These are phyloP conservation scores for Hemiscyllium ocellatum DNA, from an alignment of 2,113 vertebrate genomes.

Conservation along the genomic window DNA sequence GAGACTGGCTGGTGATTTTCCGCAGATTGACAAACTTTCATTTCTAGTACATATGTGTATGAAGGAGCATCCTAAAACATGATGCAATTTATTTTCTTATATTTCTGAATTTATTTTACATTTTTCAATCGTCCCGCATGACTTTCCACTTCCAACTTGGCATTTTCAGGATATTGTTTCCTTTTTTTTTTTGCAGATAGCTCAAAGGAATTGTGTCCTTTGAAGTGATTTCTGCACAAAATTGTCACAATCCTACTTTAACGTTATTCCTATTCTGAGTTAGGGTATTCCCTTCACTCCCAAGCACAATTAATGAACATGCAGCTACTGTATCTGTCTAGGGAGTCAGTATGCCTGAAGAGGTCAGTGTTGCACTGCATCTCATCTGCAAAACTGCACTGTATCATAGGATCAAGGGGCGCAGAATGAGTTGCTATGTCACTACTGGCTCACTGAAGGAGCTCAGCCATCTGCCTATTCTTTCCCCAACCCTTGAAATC, in stretches of 20 bases:
- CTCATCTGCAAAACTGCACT: neutral
- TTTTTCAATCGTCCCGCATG: neutral
- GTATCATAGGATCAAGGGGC: neutral
- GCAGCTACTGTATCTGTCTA: neutral
- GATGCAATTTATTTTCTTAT: neutral
- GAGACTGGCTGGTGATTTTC: neutral
- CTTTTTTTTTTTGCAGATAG: neutral
- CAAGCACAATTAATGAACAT: neutral
- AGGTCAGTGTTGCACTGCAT: conserved; percentile 23
- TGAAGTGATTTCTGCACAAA: neutral
- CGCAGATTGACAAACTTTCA: neutral
- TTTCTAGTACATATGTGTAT: neutral
- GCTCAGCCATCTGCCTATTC: neutral
- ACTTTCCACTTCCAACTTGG: neutral
- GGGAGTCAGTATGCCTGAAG: neutral
- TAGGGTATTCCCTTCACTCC: too few species aligned
- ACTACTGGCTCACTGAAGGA: neutral
- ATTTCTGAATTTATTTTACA: neutral
- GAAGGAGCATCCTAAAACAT: neutral
- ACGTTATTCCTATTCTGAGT: neutral
- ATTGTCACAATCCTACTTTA: neutral
- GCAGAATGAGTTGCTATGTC: neutral
- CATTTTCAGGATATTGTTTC: neutral
- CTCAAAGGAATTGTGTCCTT: neutral
- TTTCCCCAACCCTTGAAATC: neutral